Base-by-base conservation (phyloP, 1,140 invertebrate genomes). In the Prorops nasuta region DNA sequence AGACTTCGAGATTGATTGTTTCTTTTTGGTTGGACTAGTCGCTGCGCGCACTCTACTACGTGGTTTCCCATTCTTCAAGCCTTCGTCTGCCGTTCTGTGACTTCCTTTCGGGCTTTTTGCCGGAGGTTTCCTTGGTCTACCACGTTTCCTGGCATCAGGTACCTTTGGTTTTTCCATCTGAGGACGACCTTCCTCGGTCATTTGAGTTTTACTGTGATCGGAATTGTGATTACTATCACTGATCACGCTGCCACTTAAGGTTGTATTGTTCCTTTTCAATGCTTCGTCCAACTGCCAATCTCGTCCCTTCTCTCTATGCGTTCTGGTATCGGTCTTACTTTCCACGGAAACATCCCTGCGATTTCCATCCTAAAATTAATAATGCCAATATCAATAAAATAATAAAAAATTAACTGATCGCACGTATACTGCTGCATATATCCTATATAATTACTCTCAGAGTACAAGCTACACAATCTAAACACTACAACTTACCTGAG, bases 81-180 rank as follows among this genome's bases (percentile, higher is more conserved):
- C 42, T 2, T 69, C 57, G 62, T 74, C 55, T 43, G 52, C 57
- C 4, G 50, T 55, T 19, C 53, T 53, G 7, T 58, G 63, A 10
- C 48, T 20, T 6, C 24, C 18, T 9, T 19, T 28, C 41, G 44
- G 36, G 1, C 28, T 49, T 20, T 69, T 71, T 2, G 71, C 68
- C 0, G 60, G 50, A 0, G 67, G 63, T 44, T 78, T 74, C 20
- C 77, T 67, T 0, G 78, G 78, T 34, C 77, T 56, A 3, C 78
- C 78, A 2, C 77, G 67, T 53, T 74, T 78, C 20, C 66, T 68
- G 0, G 53, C 59, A 19, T 78, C 75, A 10, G 67, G 44, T 18
- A 67, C 64, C 56, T 81, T 67, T 45, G 72, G 66, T 65, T 81
- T 72, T 44, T 77, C 63, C 45, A 69, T 24, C 62, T 75, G 56